A percentile compares a stretch with the other conserved stretches of the same genome.
These are phyloP conservation scores for Hirtodrosophila confusa DNA, from an alignment of 2,888 invertebrate genomes.

Conservation along the genomic window DNA sequence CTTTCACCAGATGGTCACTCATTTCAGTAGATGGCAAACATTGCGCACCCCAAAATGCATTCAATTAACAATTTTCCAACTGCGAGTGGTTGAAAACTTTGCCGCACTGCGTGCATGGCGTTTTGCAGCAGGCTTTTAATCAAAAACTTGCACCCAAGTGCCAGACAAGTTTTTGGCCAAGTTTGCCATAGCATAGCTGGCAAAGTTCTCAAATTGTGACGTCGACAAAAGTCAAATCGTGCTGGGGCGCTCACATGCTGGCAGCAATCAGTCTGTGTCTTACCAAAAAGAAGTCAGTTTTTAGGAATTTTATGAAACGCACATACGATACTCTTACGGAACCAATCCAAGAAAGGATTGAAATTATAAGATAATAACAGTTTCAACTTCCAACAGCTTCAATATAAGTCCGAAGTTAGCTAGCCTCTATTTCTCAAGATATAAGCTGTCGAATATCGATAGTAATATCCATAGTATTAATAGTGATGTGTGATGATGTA, in stretches of 20 bases:
- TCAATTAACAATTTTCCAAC: conserved; percentile 73
- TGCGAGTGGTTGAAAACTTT: conserved; percentile 42
- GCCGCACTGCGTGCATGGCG: conserved; percentile 55
- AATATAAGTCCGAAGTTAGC: no score
- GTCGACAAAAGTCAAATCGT: conserved; percentile 78
- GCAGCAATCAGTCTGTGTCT: conserved; percentile 62
- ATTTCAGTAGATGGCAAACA: conserved; percentile 37
- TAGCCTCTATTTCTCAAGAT: no score
- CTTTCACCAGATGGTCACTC: conserved; percentile 27
- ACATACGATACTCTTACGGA: conserved; percentile 22
- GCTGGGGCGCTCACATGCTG: conserved; percentile 42
- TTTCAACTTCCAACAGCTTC: no score
- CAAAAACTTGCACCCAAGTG: conserved; percentile 75
- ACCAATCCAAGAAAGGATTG: neutral
- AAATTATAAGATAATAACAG: no score
- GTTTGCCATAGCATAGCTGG: conserved; percentile 52
- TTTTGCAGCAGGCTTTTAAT: conserved; percentile 69
- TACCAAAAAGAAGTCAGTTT: conserved; percentile 12
- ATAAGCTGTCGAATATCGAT: no score
- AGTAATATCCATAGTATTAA: no score
- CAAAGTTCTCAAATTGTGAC: conserved; percentile 75
- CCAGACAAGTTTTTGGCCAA: conserved; percentile 66
- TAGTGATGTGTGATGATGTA: no score
- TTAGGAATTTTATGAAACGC: conserved; percentile 2
- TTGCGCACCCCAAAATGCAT: conserved; percentile 56